Evolutionary conservation across 2,888 invertebrate genomes (phyloP).

Genomic region (Amblyjoppa proteus): DNA sequence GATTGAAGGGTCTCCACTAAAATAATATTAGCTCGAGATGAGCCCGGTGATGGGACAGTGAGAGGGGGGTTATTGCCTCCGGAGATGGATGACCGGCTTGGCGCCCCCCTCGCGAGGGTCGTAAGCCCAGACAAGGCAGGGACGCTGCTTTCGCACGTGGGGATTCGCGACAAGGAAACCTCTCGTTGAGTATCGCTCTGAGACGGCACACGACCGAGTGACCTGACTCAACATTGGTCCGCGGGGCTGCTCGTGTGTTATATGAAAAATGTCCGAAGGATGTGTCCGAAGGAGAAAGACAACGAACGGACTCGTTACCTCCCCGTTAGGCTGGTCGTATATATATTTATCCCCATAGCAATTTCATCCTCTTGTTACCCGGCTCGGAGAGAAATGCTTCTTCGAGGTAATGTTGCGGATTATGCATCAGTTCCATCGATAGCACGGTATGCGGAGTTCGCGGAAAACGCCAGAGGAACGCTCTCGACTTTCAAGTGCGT

Average conservation of each 20-base stretch:
- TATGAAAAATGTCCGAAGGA: constrained; percentile 42
- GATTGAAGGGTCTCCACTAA: constrained; percentile 69
- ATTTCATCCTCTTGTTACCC: constrained; percentile 1
- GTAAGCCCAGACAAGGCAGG: constrained; percentile 43
- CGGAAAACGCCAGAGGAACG: constrained; percentile 24
- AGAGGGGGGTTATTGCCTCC: constrained; percentile 65
- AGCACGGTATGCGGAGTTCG: neutral
- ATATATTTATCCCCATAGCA: constrained; percentile 6
- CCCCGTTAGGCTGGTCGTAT: neutral
- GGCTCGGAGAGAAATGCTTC: neutral
- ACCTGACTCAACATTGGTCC: constrained; percentile 41
- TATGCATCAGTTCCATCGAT: neutral
- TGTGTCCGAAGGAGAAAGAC: neutral
- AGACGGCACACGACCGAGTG: constrained; percentile 50
- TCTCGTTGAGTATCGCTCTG: constrained; percentile 30
- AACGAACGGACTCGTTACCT: constrained; percentile 13
- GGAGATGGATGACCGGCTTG: constrained; percentile 64
- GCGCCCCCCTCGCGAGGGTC: constrained; percentile 35
- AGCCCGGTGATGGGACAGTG: constrained; percentile 70
- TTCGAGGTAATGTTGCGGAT: constrained; percentile 13
- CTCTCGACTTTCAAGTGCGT: constrained; percentile 45
- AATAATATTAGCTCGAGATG: constrained; percentile 78
- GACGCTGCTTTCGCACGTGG: constrained; percentile 39
- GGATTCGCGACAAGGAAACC: constrained; percentile 39
- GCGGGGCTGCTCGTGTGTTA: constrained; percentile 22